Conservation (phyloP, 92 coral and sea anemone species). For the Phenganax marumi region DNA sequence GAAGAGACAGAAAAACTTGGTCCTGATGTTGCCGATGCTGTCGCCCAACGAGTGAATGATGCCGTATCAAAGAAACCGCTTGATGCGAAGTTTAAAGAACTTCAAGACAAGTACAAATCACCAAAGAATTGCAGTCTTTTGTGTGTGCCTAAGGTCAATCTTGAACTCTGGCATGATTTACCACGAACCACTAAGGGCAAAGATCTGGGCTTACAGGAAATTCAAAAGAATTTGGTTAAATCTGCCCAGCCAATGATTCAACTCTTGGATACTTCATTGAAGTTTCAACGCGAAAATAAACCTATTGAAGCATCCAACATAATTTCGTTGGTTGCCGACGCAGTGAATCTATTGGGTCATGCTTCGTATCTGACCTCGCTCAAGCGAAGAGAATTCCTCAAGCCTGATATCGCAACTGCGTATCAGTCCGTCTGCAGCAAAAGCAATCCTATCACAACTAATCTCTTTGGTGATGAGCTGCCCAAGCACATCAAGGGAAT, state of each 20-base stretch:
- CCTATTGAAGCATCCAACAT: constrained; percentile 7
- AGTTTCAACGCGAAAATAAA: not conserved
- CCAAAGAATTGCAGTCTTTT: constrained; percentile 53
- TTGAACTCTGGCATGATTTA: constrained; percentile 53
- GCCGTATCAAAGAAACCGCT: constrained; percentile 45
- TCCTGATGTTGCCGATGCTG: constrained; percentile 49
- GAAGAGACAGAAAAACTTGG: constrained; percentile 52
- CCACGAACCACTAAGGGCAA: constrained; percentile 39
- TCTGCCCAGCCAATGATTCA: constrained; percentile 52
- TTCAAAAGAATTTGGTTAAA: constrained; percentile 51
- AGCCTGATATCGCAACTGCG: constrained; percentile 42
- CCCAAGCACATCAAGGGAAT: constrained; percentile 68
- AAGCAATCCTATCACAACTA: constrained; percentile 47
- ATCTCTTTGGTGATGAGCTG: constrained; percentile 64
- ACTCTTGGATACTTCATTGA: constrained; percentile 18
- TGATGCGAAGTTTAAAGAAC: constrained; percentile 46
- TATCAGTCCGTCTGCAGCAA: constrained; percentile 64
- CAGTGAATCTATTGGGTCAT: constrained; percentile 49
- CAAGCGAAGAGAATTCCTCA: constrained; percentile 44
- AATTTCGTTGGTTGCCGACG: constrained; percentile 34
- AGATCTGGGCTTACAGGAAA: constrained; percentile 54
- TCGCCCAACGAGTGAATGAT: constrained; percentile 53
- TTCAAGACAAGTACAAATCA: constrained; percentile 56
- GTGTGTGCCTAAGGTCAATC: constrained; percentile 51
- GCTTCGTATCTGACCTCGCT: constrained; percentile 46